Evolutionary conservation across 2,888 invertebrate genomes (phyloP).

Genomic region (Hirudinaria manillensis): DNA sequence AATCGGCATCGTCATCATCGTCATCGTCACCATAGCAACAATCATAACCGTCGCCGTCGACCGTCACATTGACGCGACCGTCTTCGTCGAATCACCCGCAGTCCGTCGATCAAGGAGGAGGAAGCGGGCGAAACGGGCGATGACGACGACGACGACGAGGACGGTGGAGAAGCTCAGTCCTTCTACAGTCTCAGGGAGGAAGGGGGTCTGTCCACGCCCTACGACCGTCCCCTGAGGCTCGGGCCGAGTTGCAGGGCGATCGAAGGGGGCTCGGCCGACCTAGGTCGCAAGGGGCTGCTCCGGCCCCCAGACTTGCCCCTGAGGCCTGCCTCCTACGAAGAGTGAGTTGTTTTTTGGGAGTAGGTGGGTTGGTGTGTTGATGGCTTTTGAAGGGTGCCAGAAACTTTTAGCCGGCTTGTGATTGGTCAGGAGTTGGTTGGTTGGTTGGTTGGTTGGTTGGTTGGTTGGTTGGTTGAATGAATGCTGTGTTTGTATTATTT

Average conservation of each 20-base stretch:
- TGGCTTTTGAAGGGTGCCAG: too few species aligned
- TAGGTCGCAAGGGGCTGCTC: neutral
- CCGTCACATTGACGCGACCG: too few species aligned
- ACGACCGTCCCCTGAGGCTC: neutral
- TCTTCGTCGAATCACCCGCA: too few species aligned
- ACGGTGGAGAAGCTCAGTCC: neutral
- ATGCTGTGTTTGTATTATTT: too few species aligned
- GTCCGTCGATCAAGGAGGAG: constrained; percentile 5
- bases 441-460: neutral
- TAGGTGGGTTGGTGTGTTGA: too few species aligned
- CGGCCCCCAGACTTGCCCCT: neutral
- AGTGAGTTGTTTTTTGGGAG: too few species aligned
- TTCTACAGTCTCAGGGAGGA: constrained; percentile 1
- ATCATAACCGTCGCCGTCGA: too few species aligned
- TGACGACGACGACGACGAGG: constrained; percentile 7
- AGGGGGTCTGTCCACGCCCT: neutral
- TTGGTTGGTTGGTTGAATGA: too few species aligned
- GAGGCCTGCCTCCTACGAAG: constrained; percentile 17
- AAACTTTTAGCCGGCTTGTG: too few species aligned
- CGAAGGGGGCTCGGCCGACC: neutral
- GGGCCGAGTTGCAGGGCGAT: neutral
- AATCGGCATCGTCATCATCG: too few species aligned
- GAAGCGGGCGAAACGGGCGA: neutral
- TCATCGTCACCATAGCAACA: too few species aligned
- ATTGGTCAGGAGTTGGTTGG: too few species aligned